phyloP scores from a whole-genome alignment of 2,888 invertebrate species.

The Pristionchus fissidentatus region DNA sequence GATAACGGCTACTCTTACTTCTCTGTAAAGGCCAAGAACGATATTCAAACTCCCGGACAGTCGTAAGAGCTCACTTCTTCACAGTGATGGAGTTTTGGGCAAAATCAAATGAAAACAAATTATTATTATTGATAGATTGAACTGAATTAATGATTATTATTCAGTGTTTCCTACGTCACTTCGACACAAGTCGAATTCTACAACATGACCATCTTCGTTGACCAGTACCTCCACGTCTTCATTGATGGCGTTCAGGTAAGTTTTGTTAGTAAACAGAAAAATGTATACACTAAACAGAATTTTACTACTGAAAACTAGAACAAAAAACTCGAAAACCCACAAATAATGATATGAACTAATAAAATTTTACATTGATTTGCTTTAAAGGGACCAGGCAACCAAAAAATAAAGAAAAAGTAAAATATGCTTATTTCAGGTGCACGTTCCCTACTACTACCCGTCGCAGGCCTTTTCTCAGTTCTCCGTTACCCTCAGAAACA shows the following conservation, averaged over 20 bases:
- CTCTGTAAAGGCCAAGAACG: slow-evolving; percentile 62
- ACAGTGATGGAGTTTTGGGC: no score
- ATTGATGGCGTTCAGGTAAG: slow-evolving; percentile 54
- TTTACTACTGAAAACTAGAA: no score
- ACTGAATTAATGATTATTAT: slow-evolving; percentile 37
- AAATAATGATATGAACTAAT: no score
- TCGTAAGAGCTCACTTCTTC: not conserved
- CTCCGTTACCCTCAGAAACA: not conserved
- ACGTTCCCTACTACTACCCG: slow-evolving; percentile 65
- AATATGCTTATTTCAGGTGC: slow-evolving; percentile 48
- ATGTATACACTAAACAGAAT: no score
- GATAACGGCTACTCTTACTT: slow-evolving; percentile 55
- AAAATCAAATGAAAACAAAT: no score
- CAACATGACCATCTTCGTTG: slow-evolving; percentile 60
- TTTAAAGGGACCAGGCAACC: no score
- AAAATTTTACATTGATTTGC: no score
- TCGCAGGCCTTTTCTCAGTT: slow-evolving; percentile 19
- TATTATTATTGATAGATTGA: no score
- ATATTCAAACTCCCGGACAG: slow-evolving; percentile 37
- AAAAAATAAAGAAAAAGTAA: not conserved
- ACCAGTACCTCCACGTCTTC: slow-evolving; percentile 54
- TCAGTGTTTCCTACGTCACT: slow-evolving; percentile 61
- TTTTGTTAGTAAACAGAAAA: not conserved
- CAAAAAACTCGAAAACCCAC: no score
- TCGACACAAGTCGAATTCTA: slow-evolving; percentile 65